A percentile compares a stretch with the other conserved stretches of the same genome.
These are phyloP conservation scores for Drosophila varians DNA, from an alignment of 1,140 invertebrate genomes.

Conservation along the genomic window DNA sequence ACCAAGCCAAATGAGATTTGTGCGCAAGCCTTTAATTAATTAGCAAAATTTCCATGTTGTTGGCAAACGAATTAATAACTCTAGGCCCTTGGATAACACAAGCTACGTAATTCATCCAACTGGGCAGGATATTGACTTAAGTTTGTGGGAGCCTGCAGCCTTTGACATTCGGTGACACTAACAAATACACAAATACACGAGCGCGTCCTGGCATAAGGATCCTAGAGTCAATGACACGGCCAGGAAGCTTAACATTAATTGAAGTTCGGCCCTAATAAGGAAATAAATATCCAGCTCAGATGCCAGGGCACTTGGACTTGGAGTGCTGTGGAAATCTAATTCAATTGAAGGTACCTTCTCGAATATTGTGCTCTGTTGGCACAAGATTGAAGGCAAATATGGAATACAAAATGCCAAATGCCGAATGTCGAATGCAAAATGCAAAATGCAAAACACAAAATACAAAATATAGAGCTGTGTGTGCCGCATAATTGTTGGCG, in stretches of 20 bases:
- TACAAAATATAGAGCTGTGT: neutral
- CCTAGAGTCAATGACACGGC: slow-evolving; percentile 23
- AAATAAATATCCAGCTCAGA: slow-evolving; percentile 24
- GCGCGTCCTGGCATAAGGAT: too few species aligned
- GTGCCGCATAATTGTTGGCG: too few species aligned
- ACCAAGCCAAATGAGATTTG: neutral
- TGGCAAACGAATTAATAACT: neutral
- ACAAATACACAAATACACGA: too few species aligned
- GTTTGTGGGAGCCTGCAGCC: neutral
- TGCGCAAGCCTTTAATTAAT: neutral
- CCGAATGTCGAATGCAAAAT: neutral
- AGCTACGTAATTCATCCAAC: neutral
- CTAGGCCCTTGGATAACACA: neutral
- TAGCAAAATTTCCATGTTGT: neutral
- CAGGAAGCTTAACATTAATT: slow-evolving; percentile 20
- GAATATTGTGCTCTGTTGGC: neutral
- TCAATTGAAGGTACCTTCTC: neutral
- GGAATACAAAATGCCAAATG: neutral
- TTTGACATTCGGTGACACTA: neutral
- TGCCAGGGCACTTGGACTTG: neutral
- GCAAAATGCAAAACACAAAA: slow-evolving; percentile 12
- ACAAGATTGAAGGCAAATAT: slow-evolving; percentile 52
- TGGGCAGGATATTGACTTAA: slow-evolving; percentile 2
- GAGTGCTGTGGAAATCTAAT: slow-evolving; percentile 21
- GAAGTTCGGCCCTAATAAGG: slow-evolving; percentile 24